Evolutionary conservation across 2,888 invertebrate genomes (phyloP).

Genomic region (Caprella mutica): DNA sequence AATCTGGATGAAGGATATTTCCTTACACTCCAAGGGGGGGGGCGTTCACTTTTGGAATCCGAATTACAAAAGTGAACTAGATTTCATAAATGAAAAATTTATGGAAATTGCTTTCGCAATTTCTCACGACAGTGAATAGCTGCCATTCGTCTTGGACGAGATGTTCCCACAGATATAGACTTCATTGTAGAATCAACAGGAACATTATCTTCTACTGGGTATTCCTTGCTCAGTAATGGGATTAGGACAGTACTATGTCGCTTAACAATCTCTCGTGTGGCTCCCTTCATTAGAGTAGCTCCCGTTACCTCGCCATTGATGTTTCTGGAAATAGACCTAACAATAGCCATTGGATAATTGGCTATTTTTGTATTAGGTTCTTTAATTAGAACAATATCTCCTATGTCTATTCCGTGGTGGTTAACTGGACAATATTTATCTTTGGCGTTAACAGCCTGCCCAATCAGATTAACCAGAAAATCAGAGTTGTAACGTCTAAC

Average conservation of each 20-base stretch:
- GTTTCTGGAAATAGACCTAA: neutral
- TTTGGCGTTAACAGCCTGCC: neutral
- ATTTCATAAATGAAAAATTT: no score
- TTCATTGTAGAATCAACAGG: no score
- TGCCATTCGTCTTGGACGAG: no score
- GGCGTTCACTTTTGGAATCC: no score
- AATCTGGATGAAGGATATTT: no score
- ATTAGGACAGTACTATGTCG: neutral
- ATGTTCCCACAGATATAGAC: no score
- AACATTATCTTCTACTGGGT: no score
- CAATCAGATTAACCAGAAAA: neutral
- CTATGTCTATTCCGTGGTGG: neutral
- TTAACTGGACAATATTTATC: neutral
- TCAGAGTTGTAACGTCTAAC: neutral
- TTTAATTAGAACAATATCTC: neutral
- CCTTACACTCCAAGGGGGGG: no score
- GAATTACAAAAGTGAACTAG: no score
- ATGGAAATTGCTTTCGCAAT: no score
- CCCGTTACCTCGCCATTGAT: neutral
- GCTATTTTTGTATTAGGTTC: neutral
- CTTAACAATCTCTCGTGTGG: neutral
- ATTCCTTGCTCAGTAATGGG: no score
- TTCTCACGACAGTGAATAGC: no score
- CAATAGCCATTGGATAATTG: neutral
- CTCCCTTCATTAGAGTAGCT: neutral